Percentiles rank a stretch among this genome's conserved stretches.
Conservation (phyloP, 2,888 invertebrate species). For the Biston betularia region DNA sequence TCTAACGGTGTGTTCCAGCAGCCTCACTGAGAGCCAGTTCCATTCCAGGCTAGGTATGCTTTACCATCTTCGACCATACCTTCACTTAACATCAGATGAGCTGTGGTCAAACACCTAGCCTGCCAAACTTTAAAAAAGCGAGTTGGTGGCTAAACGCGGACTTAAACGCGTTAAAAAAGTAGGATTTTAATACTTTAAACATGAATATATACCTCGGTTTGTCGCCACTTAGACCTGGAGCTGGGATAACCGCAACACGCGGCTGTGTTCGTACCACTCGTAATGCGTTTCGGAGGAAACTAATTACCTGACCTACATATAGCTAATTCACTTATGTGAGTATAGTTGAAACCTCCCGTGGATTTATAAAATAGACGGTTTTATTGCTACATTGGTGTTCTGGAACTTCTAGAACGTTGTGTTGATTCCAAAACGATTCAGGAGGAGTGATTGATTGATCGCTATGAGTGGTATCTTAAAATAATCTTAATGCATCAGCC, state of each 20-base stretch:
- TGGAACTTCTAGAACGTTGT: constrained; percentile 1
- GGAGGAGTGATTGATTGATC: constrained; percentile 8
- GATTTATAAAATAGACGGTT: constrained; percentile 17
- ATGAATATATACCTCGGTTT: no score
- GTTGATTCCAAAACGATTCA: constrained; percentile 12
- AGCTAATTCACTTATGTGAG: constrained; percentile 27
- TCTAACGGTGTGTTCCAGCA: no score
- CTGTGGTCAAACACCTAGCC: no score
- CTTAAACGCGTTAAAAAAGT: no score
- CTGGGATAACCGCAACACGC: constrained; percentile 16
- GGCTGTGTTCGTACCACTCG: constrained; percentile 1
- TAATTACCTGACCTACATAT: constrained; percentile 27
- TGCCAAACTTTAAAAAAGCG: no score
- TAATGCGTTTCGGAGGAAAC: constrained; percentile 27
- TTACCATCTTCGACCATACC: no score
- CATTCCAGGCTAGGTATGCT: no score
- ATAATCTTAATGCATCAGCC: constrained; percentile 13
- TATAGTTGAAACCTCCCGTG: constrained; percentile 15
- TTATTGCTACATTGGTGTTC: constrained; percentile 16
- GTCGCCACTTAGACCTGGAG: no score
- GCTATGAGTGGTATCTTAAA: constrained; percentile 11
- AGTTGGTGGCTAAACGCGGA: no score
- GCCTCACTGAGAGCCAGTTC: no score
- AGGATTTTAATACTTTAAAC: no score
- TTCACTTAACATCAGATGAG: no score